Base-by-base conservation (phyloP, 2,888 invertebrate species). In the Lysandra coridon region DNA sequence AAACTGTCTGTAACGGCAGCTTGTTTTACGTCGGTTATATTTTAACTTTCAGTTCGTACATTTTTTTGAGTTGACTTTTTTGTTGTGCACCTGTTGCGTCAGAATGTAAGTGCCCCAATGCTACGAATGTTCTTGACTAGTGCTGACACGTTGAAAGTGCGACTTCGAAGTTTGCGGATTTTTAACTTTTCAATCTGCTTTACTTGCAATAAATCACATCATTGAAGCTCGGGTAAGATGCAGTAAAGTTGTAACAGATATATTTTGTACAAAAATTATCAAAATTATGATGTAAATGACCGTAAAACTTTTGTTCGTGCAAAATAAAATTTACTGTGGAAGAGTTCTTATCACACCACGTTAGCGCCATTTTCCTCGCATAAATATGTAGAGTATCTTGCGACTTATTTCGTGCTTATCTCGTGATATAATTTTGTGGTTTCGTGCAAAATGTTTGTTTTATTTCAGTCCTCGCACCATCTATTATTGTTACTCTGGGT, bases 1-100 rank as follows among this genome's bases (percentile, higher is more conserved):
- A 89, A 84, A 88, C 93, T 93, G 94, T 94, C 94, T 90, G 89
- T 80, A 85, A 91, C 92, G 94, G 89, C 94, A 94, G 94, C 91
- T 88, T 90, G 86, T 88, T 88, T 92, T 91, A 86, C 89, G 88
- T 88, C 89, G 87, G 85, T 83, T 86, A 88, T 90, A 90, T 84
- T 85, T 91, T 85, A 84, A 85, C 88, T 88, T 85, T 85, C 84
- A 85, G 85, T 85, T 83, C 79, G 88, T 87, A 89, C 89, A 90
- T 90, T 89, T 89, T 89, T 84, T 88, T 88, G 89, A 90, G 90
- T 91, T 80, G 84, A 83, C 85, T 78, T 78, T 78, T 80, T 85
- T 84, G 87, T 86, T 86, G 86, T 80, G 78, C 80, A 85, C 85
- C 86, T 84, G 85, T 84, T 85, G 84, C 83, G 84, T 86, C 87